Conservation (phyloP, 2,888 invertebrate species). For the Anodontia alba region DNA sequence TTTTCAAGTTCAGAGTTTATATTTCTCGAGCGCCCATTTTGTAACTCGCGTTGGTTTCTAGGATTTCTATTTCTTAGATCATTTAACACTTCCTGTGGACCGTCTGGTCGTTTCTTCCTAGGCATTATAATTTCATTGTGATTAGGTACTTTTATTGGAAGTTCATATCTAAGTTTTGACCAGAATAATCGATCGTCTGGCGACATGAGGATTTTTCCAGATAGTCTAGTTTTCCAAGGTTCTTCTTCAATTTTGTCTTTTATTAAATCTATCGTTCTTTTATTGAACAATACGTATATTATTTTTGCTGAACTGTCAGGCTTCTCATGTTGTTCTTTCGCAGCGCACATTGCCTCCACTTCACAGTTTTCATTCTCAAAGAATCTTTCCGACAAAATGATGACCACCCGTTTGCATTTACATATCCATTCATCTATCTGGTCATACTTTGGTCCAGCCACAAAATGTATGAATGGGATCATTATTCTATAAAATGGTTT, state of each 20-base stretch:
- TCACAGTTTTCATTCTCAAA: conserved; percentile 41
- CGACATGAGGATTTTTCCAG: conserved; percentile 47
- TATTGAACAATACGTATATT: conserved; percentile 38
- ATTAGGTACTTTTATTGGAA: conserved; percentile 42
- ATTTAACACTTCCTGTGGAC: background rate
- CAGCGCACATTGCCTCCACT: conserved; percentile 50
- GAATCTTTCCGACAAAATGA: conserved; percentile 56
- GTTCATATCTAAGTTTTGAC: conserved; percentile 65
- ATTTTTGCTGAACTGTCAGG: conserved; percentile 33
- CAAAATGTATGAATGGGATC: conserved; percentile 46
- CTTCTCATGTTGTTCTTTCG: conserved; percentile 18
- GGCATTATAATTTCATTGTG: background rate
- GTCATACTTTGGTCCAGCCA: conserved; percentile 31
- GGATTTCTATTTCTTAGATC: no score
- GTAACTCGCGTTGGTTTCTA: no score
- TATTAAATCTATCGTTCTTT: background rate
- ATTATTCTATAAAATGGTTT: conserved; percentile 55
- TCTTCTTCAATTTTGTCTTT: conserved; percentile 44
- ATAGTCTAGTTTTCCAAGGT: conserved; percentile 60
- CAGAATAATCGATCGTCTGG: conserved; percentile 61
- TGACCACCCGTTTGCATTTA: conserved; percentile 50
- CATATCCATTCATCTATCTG: conserved; percentile 45
- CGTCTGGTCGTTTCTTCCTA: background rate
- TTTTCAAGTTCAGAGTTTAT: no score
- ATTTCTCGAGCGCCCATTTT: no score